These are phyloP conservation scores for Sciaenops ocellatus DNA, from an alignment of 2,797 vertebrate species.

Conservation along the genomic window DNA sequence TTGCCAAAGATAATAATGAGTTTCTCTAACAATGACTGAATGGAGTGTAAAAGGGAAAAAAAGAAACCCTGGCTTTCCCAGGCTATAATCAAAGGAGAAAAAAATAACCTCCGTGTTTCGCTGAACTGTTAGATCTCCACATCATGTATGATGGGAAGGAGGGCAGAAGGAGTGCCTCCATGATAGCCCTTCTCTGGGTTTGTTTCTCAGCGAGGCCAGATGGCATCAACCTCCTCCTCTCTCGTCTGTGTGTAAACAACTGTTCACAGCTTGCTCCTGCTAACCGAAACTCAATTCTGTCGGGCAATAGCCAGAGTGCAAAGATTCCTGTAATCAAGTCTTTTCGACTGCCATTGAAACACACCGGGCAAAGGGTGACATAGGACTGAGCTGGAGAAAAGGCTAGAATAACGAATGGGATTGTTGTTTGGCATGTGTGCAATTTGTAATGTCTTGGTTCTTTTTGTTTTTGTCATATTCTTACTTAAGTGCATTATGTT, in stretches of 20 bases:
- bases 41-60: conserved; percentile 1
- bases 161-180: conserved; percentile 44
- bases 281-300: conserved; percentile 55
- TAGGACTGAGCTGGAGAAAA: background rate
- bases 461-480: conserved; percentile 22
- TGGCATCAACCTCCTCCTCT: conserved; percentile 62
- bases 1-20: conserved; percentile 57
- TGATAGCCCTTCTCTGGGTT: conserved; percentile 30
- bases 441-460: conserved; percentile 8
- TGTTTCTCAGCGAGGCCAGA: conserved; percentile 61
- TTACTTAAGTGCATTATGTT: conserved; percentile 14
- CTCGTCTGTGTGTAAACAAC: conserved; percentile 69
- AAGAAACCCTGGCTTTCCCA: conserved; percentile 4
- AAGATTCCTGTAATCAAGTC: conserved; percentile 63
- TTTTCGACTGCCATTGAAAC: conserved; percentile 39
- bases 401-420: background rate
- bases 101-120: conserved; percentile 27
- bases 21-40: conserved; percentile 59
- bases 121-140: conserved; percentile 22
- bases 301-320: conserved; percentile 36
- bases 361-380: conserved; percentile 21
- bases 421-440: conserved; percentile 1
- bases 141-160: conserved; percentile 28
- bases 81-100: conserved; percentile 42
- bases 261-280: conserved; percentile 52